Base-by-base conservation (phyloP, 2,888 invertebrate genomes). In the Labia minor region DNA sequence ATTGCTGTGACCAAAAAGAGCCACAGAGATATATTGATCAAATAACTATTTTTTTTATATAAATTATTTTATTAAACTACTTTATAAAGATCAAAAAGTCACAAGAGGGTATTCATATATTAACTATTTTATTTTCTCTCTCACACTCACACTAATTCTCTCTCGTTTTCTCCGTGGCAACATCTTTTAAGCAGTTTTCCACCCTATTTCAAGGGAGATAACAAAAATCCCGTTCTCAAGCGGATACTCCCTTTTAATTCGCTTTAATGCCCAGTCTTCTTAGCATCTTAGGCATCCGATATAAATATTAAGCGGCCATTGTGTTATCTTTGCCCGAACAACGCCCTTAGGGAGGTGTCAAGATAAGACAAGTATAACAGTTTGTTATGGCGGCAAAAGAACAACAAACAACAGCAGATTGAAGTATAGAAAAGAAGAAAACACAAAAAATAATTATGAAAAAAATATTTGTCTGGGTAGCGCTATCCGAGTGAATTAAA, bases 121-220 rank as follows among this genome's bases (percentile, higher is more conserved):
- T n/a, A n/a, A n/a, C n/a, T n/a, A n/a, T n/a, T n/a, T n/a, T n/a
- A n/a, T n/a, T n/a, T n/a, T n/a, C n/a, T n/a, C n/a, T n/a, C n/a
- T n/a, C n/a, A n/a, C n/a, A n/a, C n/a, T n/a, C n/a, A n/a, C n/a
- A n/a, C n/a, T n/a, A n/a, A n/a, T n/a, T n/a, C n/a, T n/a, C n/a
- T n/a, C n/a, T 26, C 8, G 26, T 14, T 49, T 16, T 14, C 49
- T 14, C 49, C 14, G 6, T 49, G 8, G 4, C 49, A 49, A 49
- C 49, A 49, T 49, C 49, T 49, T 49, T 49, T 49, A 49, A 49
- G 49, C 49, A 49, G 49, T 49, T 49, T 49, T 49, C 49, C 16
- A 49, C 49, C 49, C 49, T 49, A 14, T 49, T 49, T 49, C 14
- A 49, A 14, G 49, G 49, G 4, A 49, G 49, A 49, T 49, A 49